A percentile compares a stretch with the other conserved stretches of the same genome.
Evolutionary conservation across 1,140 invertebrate species (phyloP).

Genomic region (Caerostris extrusa): DNA sequence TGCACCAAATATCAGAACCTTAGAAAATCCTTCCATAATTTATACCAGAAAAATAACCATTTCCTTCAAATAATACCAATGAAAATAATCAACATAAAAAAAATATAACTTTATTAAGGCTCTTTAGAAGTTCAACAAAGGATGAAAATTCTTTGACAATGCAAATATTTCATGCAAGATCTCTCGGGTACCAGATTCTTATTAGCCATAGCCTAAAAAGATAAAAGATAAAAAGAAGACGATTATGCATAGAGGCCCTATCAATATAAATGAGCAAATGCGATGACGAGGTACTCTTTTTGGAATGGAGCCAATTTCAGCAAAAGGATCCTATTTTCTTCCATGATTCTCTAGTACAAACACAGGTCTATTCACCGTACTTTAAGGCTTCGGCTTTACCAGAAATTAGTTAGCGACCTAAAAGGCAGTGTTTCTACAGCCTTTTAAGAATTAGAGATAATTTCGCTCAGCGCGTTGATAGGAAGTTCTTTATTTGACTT

Average conservation of each 20-base stretch:
- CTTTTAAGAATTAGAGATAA: conserved; percentile 1
- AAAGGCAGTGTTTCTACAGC: background rate
- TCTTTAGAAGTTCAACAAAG: conserved; percentile 26
- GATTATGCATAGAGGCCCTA: conserved; percentile 15
- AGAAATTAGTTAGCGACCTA: background rate
- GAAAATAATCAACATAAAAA: background rate
- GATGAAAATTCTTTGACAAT: conserved; percentile 18
- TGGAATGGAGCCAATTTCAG: conserved; percentile 20
- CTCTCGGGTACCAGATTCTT: background rate
- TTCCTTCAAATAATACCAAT: background rate
- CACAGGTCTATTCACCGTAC: background rate
- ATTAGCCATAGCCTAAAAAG: background rate
- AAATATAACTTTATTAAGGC: background rate
- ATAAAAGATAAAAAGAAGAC: background rate
- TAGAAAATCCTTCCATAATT: background rate
- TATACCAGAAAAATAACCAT: background rate
- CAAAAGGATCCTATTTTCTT: background rate
- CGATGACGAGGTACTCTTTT: conserved; percentile 16
- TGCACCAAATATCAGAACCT: background rate
- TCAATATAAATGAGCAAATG: conserved; percentile 32
- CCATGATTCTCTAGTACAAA: background rate
- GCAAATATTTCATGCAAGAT: background rate
- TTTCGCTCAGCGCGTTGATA: background rate
- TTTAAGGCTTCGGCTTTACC: background rate
- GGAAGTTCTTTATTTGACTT: conserved; percentile 13